Conservation (phyloP, 2,888 invertebrate genomes). For the Endotricha flammealis region DNA sequence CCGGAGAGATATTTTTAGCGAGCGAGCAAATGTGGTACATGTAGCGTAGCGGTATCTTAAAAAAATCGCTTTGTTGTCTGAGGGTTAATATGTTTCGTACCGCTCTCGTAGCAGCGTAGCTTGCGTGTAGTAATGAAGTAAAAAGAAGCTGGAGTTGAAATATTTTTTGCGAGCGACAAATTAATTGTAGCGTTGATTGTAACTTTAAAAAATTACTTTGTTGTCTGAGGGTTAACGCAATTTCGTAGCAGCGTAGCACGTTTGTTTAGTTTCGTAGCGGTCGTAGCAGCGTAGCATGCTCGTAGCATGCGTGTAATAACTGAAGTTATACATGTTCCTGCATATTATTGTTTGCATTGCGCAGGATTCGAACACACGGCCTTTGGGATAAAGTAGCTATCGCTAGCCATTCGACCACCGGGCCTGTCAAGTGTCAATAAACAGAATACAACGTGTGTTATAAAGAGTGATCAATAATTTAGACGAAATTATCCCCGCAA, state of each 20-base stretch:
- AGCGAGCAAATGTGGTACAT: constrained; percentile 3
- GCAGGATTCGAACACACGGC: no score
- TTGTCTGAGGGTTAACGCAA: constrained; percentile 8
- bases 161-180: constrained; percentile 8
- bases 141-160: no score
- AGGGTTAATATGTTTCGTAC: constrained; percentile 12
- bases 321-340: constrained; percentile 1
- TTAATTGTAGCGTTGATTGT: not conserved
- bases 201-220: not conserved
- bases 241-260: not conserved
- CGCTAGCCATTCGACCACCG: no score
- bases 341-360: no score
- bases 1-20: constrained; percentile 8
- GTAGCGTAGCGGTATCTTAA: constrained; percentile 1
- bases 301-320: no score
- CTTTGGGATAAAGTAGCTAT: no score
- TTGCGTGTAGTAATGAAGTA: no score
- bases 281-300: not conserved
- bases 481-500: constrained; percentile 36
- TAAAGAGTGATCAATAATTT: constrained; percentile 42
- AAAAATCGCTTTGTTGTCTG: not conserved
- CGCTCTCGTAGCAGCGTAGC: no score
- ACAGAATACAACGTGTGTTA: no score
- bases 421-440: no score
- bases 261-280: not conserved